A percentile compares a stretch with the other conserved stretches of the same genome.
These are phyloP conservation scores for Hormaphis cornu DNA, from an alignment of 1,140 invertebrate species.

Conservation along the genomic window DNA sequence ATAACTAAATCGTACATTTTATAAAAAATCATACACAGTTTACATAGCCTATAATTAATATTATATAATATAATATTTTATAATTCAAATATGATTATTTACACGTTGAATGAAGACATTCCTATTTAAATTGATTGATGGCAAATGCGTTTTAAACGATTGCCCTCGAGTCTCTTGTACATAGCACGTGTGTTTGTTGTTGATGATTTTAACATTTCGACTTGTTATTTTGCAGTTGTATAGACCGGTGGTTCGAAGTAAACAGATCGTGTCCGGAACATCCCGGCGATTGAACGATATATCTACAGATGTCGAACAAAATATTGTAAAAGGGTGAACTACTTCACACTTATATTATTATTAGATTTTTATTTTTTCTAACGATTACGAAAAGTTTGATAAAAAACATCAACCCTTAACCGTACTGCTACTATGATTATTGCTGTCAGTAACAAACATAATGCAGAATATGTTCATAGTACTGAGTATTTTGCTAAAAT, in stretches of 20 bases:
- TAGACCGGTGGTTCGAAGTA: conserved; percentile 95
- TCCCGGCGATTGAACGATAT: conserved; percentile 65
- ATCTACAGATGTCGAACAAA: background rate
- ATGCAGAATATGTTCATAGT: background rate
- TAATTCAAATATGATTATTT: no score
- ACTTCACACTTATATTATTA: background rate
- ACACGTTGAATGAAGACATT: no score
- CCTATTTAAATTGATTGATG: no score
- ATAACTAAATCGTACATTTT: no score
- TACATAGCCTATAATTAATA: no score
- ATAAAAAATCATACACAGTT: no score
- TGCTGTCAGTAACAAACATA: background rate
- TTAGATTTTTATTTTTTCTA: background rate
- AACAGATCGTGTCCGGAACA: conserved; percentile 95
- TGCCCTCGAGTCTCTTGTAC: no score
- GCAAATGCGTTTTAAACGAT: no score
- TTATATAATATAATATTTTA: no score
- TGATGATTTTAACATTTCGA: no score
- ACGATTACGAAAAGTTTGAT: background rate
- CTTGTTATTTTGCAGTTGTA: conserved; percentile 61
- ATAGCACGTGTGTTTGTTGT: no score
- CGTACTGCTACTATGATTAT: background rate
- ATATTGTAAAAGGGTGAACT: background rate
- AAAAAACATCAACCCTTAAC: background rate
- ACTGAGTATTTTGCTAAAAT: no score